These are phyloP conservation scores for Chrysomallon squamiferum DNA, from an alignment of 1,140 invertebrate species.

Conservation along the genomic window DNA sequence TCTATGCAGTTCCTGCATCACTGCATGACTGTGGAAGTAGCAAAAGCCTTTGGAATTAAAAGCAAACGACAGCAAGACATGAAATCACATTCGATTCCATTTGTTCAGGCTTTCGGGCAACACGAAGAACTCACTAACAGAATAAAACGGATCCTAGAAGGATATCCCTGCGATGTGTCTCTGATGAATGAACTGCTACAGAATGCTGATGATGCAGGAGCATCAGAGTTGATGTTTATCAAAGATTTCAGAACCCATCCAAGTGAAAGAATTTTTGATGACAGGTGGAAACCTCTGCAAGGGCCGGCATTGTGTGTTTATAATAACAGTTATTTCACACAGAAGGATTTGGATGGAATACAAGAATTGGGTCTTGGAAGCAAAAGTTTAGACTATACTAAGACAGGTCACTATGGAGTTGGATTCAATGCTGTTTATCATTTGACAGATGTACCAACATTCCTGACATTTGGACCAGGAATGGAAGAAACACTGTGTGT, in stretches of 20 bases:
- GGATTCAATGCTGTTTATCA: slow-evolving; percentile 61
- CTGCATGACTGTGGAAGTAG: slow-evolving; percentile 22
- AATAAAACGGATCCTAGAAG: slow-evolving; percentile 44
- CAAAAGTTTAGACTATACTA: slow-evolving; percentile 40
- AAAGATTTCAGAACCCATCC: slow-evolving; percentile 41
- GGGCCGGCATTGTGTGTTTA: slow-evolving; percentile 55
- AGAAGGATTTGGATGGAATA: slow-evolving; percentile 52
- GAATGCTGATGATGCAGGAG: slow-evolving; percentile 65
- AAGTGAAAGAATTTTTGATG: slow-evolving; percentile 27
- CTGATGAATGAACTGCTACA: slow-evolving; percentile 54
- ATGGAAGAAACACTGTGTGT: slow-evolving; percentile 44
- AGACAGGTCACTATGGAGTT: slow-evolving; percentile 57
- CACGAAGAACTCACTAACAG: slow-evolving; percentile 48
- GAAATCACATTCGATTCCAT: slow-evolving; percentile 5
- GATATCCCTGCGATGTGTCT: slow-evolving; percentile 49
- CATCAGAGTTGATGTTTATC: slow-evolving; percentile 54
- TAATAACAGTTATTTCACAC: slow-evolving; percentile 52
- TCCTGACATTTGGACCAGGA: slow-evolving; percentile 38
- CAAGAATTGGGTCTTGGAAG: slow-evolving; percentile 50
- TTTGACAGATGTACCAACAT: slow-evolving; percentile 56
- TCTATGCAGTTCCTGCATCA: slow-evolving; percentile 26
- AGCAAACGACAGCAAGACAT: slow-evolving; percentile 30
- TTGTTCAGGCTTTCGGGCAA: slow-evolving; percentile 44
- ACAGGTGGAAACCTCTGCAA: slow-evolving; percentile 37
- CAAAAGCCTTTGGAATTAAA: slow-evolving; percentile 27